Percentiles rank a stretch among this genome's conserved stretches.
Evolutionary conservation across 2,888 invertebrate genomes (phyloP).

Genomic region (Brachyopa scutellaris): DNA sequence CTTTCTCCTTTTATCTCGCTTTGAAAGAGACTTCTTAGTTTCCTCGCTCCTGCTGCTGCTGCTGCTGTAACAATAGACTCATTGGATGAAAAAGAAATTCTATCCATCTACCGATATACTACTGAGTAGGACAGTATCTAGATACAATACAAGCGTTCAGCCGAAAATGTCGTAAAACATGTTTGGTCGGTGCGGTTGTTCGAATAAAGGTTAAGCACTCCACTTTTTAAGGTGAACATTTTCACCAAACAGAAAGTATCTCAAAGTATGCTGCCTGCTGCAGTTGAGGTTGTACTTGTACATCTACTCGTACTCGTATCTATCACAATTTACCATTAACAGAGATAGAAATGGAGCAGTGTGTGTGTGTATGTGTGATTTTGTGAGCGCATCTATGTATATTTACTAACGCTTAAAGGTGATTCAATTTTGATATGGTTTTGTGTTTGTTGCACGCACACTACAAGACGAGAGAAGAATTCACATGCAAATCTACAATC

Average conservation of each 20-base stretch:
- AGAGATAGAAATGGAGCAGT: conserved; percentile 10
- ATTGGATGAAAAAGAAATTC: conserved; percentile 61
- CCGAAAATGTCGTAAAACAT: conserved; percentile 63
- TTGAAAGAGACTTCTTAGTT: background rate
- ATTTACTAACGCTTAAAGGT: too few relatives aligned
- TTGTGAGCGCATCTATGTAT: too few relatives aligned
- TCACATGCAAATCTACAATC: conserved; percentile 4
- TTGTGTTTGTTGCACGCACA: too few relatives aligned
- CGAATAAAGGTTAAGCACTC: conserved; percentile 48
- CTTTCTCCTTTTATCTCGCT: background rate
- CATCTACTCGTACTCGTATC: too few relatives aligned
- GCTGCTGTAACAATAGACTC: conserved; percentile 42
- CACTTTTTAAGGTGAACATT: conserved; percentile 49
- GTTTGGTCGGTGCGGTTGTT: conserved; percentile 40
- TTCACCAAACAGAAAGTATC: conserved; percentile 52
- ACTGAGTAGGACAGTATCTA: background rate
- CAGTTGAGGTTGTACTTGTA: background rate
- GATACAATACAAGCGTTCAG: conserved; percentile 33
- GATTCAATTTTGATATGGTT: too few relatives aligned
- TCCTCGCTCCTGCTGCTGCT: too few relatives aligned
- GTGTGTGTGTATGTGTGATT: background rate
- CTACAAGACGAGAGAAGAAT: background rate
- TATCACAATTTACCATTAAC: conserved; percentile 19
- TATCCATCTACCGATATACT: conserved; percentile 50
- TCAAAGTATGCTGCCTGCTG: background rate